Evolutionary conservation across 1,140 invertebrate genomes (phyloP), one percentile per base, ranked within the genome.

Genomic region (Drosophila aff.): DNA sequence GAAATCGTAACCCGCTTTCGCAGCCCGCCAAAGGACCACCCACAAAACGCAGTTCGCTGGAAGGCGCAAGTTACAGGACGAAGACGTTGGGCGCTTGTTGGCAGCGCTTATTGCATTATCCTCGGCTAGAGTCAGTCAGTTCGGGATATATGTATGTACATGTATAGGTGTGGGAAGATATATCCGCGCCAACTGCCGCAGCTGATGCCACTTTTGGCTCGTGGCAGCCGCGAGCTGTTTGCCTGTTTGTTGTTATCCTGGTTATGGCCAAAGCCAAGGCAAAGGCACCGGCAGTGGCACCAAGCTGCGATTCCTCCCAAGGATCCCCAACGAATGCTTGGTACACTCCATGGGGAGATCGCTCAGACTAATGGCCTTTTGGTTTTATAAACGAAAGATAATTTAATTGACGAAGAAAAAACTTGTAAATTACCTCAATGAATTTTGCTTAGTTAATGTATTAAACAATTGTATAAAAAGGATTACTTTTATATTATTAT

Each of bases 81-180:
- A 62, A 73, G 58, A 68, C 75, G 64, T 57, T 57, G 76, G 67
- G 60, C 61, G 57, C 67, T 78, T 74, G 73, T 87, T 87, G 84
- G 81, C 84, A 84, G 81, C 85, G 81, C 85, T 89, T 89, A 89
- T 89, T 89, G 84, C 84, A 89, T 89, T 89, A 89, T 81, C 75
- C 75, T 49, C 65, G 74, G 71, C 68, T 61, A 40, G 75, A 78
- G 75, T 62, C 74, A 77, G 76, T 62, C 57, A 57, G 55, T 33
- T 33, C 46, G 21, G 50, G 66, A 43, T 73, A 63, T 60, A 8
- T 9, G 44, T 60, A 8, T 9, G 44, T 58, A 52, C 10, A 61
- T 15, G 50, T 33, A 26, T 33, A 47, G 43, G 49, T 40, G 43
- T 36, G 44, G 33, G 23, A 87, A 87, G 84, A 89, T 89, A 89